Evolutionary conservation across 2,888 invertebrate genomes (phyloP), one percentile per base, ranked within the genome.

Genomic region (Ectobius pallidus): DNA sequence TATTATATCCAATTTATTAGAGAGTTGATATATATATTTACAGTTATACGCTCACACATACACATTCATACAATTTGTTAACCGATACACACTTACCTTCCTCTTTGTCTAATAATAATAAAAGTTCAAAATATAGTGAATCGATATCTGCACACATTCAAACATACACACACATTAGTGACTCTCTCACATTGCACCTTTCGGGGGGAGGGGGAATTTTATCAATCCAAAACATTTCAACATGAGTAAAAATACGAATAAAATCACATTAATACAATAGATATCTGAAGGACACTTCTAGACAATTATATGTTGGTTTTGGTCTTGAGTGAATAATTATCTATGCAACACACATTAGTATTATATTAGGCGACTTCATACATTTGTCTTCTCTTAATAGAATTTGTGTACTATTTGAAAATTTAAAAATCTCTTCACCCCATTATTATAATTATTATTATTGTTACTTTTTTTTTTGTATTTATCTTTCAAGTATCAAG

Each of bases 221-320:
- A 44, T 42, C 22, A 67, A 39, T 67, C 30, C 70, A 70, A 70
- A 70, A 70, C 39, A 70, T 70, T 32, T 61, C 46, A 65, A 65
- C 46, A 65, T 46, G 65, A 65, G 44, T 65, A 65, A 65, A 65
- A 61, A 61, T 61, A 61, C 61, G 61, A 61, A 61, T 61, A 61
- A 61, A 65, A 65, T 65, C 44, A 65, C 44, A 58, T 44, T 32
- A 70, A 70, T 42, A 70, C 70, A 42, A 69, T 55, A 49, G 34
- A 58, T 42, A 69, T 55, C 55, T 72, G 65, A 72, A 72, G 72
- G 72, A 65, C 72, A 72, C 72, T 72, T 72, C 68, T 72, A 67
- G 67, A 72, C 52, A 72, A 61, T 27, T 52, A 27, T 25, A 14
- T 14, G 25, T 6, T 32, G n/a, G n/a, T 30, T 61, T 61, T 61